Percentiles rank a stretch among this genome's conserved stretches.
Evolutionary conservation across 2,888 invertebrate genomes (phyloP).

Genomic region (Phalera bucephala): DNA sequence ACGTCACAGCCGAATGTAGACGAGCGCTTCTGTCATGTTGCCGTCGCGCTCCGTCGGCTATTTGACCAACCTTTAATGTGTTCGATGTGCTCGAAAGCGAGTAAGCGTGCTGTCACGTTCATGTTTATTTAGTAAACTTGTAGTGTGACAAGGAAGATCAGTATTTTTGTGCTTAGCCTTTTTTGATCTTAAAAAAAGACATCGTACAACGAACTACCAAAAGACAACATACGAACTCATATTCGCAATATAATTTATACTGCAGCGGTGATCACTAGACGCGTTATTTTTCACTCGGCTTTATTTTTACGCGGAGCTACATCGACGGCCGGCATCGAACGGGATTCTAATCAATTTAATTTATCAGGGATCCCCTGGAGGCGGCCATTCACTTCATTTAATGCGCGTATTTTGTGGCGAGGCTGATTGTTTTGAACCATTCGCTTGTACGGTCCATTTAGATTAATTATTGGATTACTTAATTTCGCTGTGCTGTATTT

Average conservation of each 20-base stretch:
- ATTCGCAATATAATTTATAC: slow-evolving; percentile 45
- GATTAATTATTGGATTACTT: slow-evolving; percentile 84
- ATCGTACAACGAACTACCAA: too few species aligned
- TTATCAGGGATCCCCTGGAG: slow-evolving; percentile 81
- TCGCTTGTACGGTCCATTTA: slow-evolving; percentile 82
- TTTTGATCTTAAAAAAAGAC: too few species aligned
- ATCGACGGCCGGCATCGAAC: slow-evolving; percentile 73
- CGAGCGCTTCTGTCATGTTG: too few species aligned
- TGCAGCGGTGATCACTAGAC: slow-evolving; percentile 51
- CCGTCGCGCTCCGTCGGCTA: too few species aligned
- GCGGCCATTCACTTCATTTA: slow-evolving; percentile 83
- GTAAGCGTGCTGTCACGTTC: too few species aligned
- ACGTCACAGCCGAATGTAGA: too few species aligned
- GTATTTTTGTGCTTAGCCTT: too few species aligned
- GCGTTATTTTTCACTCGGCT: slow-evolving; percentile 74
- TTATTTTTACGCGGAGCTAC: slow-evolving; percentile 76
- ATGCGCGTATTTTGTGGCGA: slow-evolving; percentile 83
- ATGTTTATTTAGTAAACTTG: too few species aligned
- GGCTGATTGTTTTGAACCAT: slow-evolving; percentile 83
- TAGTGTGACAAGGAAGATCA: too few species aligned
- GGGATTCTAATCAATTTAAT: slow-evolving; percentile 83
- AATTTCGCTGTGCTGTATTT: slow-evolving; percentile 74
- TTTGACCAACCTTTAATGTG: too few species aligned
- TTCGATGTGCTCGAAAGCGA: too few species aligned
- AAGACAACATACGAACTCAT: slow-evolving; percentile 29